A percentile compares a stretch with the other conserved stretches of the same genome.
These are phyloP conservation scores for Neodiprion virginianus DNA, from an alignment of 1,140 invertebrate genomes.

Conservation along the genomic window DNA sequence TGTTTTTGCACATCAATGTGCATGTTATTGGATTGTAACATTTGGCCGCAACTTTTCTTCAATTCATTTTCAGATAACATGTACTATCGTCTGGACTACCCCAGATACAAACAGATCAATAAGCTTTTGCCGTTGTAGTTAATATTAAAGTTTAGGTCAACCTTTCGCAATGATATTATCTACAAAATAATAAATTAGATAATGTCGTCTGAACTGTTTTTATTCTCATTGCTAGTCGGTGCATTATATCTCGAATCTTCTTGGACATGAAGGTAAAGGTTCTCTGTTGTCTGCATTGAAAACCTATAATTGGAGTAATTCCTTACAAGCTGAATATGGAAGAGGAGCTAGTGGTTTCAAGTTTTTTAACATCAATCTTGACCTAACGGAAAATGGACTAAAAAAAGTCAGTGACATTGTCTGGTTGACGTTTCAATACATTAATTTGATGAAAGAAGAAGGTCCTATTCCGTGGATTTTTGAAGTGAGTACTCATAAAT, in stretches of 20 bases:
- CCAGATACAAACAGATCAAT: no score
- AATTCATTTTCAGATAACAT: no score
- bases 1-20: no score
- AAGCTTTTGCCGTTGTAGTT: no score
- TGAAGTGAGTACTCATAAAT: slow-evolving; percentile 48
- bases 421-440: slow-evolving; percentile 85
- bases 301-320: slow-evolving; percentile 88
- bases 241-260: slow-evolving; percentile 89
- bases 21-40: no score
- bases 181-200: background rate
- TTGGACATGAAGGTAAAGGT: slow-evolving; percentile 96
- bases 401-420: slow-evolving; percentile 88
- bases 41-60: no score
- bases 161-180: background rate
- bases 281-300: slow-evolving; percentile 91
- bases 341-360: slow-evolving; percentile 83
- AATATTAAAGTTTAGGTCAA: slow-evolving; percentile 9
- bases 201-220: background rate
- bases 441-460: slow-evolving; percentile 79
- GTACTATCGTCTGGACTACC: no score
- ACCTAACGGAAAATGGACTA: slow-evolving; percentile 92
- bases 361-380: slow-evolving; percentile 88
- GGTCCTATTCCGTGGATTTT: slow-evolving; percentile 89
- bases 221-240: slow-evolving; percentile 73
- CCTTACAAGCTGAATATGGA: slow-evolving; percentile 79